Evolutionary conservation across 2,797 vertebrate genomes (phyloP), one percentile per base, ranked within the genome.

Genomic region (Catharus ustulatus): DNA sequence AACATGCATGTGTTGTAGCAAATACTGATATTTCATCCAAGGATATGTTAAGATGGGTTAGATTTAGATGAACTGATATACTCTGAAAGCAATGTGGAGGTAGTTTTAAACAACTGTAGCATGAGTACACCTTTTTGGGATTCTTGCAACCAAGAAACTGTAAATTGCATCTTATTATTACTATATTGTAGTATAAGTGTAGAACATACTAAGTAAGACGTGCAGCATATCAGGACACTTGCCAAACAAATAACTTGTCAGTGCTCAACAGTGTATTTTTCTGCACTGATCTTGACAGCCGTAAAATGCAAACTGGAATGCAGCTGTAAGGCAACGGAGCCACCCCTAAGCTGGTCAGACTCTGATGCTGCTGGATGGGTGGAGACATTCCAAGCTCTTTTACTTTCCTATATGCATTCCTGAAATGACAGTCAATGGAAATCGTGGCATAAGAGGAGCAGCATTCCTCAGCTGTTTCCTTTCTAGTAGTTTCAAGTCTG

Each of bases 391-490:
- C 98, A 96, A 81, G 76, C 97, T 98, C 95, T 94, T 98, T 98
- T 97, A 97, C 98, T 97, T 97, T 97, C 89, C 96, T 96, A 68
- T 74, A 79, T 97, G 96, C 98, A 99, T 99, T 99, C 98, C 98
- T 98, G 97, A 97, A 98, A 98, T 98, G 98, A 98, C 98, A 98
- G 96, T 98, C 94, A 94, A 45, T 98, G 98, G 98, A 99, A 99
- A 99, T 98, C 97, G 90, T 98, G 98, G 97, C 97, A 97, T 98
- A 98, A 97, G 96, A 97, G 96, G 96, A 97, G 97, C 98, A 97
- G 97, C 98, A 98, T 99, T 98, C 98, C 98, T 98, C 98, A 99
- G 98, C 98, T 99, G 98, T 98, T 98, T 98, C 94, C 97, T 98
- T 98, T 98, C 96, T 97, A 97, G 91, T 94, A 82, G 85, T 95